A percentile compares a stretch with the other conserved stretches of the same genome.
Conservation (phyloP, 2,113 vertebrate genomes). For the Rana temporaria region DNA sequence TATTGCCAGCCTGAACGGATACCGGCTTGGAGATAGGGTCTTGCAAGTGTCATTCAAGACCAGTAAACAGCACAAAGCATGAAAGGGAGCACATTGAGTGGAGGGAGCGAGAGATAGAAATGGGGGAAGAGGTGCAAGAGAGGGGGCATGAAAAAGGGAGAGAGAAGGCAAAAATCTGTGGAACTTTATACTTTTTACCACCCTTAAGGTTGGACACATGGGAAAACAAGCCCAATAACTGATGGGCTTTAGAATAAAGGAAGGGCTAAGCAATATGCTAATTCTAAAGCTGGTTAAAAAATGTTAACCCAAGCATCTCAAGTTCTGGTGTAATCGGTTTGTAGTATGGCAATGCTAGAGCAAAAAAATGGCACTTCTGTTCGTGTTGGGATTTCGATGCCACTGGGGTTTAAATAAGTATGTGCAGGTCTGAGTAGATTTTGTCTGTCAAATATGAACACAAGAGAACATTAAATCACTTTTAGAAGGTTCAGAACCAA, state of each 20-base stretch:
- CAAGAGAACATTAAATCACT: not conserved
- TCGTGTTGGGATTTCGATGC: not conserved
- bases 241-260: not conserved
- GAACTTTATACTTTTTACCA: not conserved
- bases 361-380: not conserved
- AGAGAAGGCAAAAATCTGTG: not conserved
- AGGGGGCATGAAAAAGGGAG: not conserved
- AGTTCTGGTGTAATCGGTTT: not conserved
- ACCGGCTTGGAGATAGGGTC: conserved; percentile 92
- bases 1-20: conserved; percentile 94
- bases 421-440: too few species aligned
- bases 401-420: not conserved
- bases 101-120: not conserved
- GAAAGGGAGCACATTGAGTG: conserved; percentile 64
- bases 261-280: not conserved
- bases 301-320: not conserved
- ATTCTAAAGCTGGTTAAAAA: not conserved
- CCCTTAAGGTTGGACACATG: not conserved
- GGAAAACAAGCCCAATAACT: not conserved
- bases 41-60: conserved; percentile 99
- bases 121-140: not conserved
- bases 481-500: conserved; percentile 6
- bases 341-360: not conserved
- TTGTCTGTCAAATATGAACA: not conserved
- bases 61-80: conserved; percentile 98